These are phyloP conservation scores for Hippoglossus stenolepis DNA, from an alignment of 2,113 vertebrate genomes.

Conservation along the genomic window DNA sequence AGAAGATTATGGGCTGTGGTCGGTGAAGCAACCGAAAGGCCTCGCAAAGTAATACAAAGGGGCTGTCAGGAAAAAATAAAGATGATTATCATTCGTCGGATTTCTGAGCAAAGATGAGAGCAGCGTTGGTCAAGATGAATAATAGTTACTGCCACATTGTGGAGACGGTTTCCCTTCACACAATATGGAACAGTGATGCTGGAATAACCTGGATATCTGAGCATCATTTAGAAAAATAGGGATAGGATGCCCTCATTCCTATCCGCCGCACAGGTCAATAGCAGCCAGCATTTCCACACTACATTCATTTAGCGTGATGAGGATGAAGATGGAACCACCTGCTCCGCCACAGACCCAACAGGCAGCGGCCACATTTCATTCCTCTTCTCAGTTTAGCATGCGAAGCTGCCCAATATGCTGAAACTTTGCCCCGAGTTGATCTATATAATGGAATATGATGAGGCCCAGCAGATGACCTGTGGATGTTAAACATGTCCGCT, in stretches of 20 bases:
- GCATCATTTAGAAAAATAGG: not conserved
- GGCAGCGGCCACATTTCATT: not conserved
- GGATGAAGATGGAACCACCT: not conserved
- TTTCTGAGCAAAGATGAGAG: not conserved
- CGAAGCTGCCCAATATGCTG: not conserved
- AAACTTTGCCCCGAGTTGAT: conserved; percentile 12
- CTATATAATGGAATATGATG: conserved; percentile 42
- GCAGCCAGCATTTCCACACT: not conserved
- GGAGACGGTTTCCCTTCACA: not conserved
- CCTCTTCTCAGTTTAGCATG: not conserved
- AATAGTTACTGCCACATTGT: not conserved
- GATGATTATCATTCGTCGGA: not conserved
- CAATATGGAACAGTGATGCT: not conserved
- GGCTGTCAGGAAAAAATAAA: not conserved
- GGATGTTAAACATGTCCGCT: conserved; percentile 52
- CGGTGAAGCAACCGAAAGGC: not conserved
- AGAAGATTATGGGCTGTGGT: too few relatives aligned
- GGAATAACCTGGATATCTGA: not conserved
- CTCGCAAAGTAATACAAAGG: not conserved
- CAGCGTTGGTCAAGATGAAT: not conserved
- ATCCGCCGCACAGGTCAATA: not conserved
- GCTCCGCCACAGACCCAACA: not conserved
- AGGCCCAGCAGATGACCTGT: conserved; percentile 55
- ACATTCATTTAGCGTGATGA: not conserved
- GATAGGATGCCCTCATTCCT: not conserved